phyloP scores from a whole-genome alignment of 2,797 vertebrate genomes.

The Helostoma temminkii region DNA sequence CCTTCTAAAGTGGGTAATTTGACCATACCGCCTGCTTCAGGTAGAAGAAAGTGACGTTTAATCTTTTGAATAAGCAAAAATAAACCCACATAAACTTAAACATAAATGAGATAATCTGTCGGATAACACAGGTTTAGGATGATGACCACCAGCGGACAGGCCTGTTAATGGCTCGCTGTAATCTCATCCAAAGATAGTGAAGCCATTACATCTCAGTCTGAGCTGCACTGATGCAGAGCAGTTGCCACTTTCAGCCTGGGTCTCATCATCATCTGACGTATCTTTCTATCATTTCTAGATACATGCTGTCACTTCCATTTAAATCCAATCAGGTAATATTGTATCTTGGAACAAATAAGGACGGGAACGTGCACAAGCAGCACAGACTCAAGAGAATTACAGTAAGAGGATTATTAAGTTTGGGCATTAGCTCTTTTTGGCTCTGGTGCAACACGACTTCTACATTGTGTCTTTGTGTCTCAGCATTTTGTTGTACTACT shows the following conservation, averaged over 20 bases:
- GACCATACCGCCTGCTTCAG: not conserved
- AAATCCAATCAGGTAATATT: not conserved
- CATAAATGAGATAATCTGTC: not conserved
- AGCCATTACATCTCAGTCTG: slow-evolving; percentile 20
- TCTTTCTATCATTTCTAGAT: not conserved
- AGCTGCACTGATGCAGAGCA: not conserved
- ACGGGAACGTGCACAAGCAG: too few relatives aligned
- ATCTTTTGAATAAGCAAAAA: not conserved
- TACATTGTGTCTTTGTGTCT: not conserved
- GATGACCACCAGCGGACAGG: not conserved
- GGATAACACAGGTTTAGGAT: not conserved
- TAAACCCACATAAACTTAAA: not conserved
- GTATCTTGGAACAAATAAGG: not conserved
- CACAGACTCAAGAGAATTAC: too few relatives aligned
- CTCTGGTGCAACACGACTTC: not conserved
- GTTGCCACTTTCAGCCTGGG: not conserved
- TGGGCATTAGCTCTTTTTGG: not conserved
- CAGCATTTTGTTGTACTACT: not conserved
- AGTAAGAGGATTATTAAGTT: not conserved
- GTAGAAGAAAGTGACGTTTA: too few relatives aligned
- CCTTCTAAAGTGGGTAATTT: too few relatives aligned
- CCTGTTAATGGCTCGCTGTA: slow-evolving; percentile 23
- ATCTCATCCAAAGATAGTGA: slow-evolving; percentile 36
- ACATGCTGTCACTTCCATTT: slow-evolving; percentile 6
- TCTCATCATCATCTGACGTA: not conserved